phyloP scores from a whole-genome alignment of 2,888 invertebrate genomes.

The Nowickia ferox region DNA sequence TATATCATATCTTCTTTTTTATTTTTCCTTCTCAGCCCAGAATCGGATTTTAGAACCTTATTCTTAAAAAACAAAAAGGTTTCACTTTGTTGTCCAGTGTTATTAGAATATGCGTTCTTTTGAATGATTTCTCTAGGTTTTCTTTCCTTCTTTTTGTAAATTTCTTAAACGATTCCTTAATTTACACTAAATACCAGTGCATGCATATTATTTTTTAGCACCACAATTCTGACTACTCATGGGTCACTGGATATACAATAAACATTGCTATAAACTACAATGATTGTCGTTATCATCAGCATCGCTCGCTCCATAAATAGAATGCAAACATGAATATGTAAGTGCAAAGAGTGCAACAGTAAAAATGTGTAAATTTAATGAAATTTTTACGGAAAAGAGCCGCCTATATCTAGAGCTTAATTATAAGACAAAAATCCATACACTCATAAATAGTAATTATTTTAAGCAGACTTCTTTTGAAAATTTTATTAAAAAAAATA shows the following conservation, averaged over 20 bases:
- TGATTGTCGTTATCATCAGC: slow-evolving; percentile 12
- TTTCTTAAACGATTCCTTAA: neutral
- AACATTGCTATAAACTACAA: slow-evolving; percentile 12
- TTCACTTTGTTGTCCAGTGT: no score
- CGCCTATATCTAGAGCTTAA: no score
- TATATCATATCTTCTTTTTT: no score
- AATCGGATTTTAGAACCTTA: no score
- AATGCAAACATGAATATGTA: neutral
- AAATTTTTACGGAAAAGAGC: no score
- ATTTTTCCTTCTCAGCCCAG: no score
- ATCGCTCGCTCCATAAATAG: slow-evolving; percentile 35
- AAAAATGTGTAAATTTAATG: neutral
- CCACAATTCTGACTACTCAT: slow-evolving; percentile 49
- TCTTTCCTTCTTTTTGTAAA: neutral
- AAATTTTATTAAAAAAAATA: no score
- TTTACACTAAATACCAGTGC: neutral
- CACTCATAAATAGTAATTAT: no score
- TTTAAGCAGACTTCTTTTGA: no score
- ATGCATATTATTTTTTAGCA: neutral
- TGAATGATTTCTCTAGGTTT: neutral
- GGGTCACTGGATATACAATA: slow-evolving; percentile 20
- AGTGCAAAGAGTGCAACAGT: neutral
- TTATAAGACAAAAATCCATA: no score
- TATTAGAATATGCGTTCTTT: neutral
- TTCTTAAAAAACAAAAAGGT: no score